Evolutionary conservation across 1,140 invertebrate genomes (phyloP).

Genomic region (Drosophila cardini): DNA sequence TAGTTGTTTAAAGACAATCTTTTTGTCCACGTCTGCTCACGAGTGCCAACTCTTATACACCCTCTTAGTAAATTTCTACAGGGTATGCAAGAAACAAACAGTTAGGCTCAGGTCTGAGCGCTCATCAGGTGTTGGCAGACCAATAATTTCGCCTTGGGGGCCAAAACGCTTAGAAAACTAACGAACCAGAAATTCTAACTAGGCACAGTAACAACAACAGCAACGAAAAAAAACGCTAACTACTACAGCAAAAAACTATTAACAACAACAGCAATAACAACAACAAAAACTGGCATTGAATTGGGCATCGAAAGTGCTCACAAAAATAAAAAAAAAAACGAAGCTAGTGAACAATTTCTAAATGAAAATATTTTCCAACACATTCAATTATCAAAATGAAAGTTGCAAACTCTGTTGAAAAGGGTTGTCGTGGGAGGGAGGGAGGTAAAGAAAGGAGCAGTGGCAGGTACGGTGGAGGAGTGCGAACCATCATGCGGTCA

Average conservation of each 20-base stretch:
- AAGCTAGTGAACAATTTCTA: constrained; percentile 60
- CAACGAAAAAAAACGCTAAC: constrained; percentile 41
- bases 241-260: constrained; percentile 1
- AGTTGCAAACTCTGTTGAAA: constrained; percentile 37
- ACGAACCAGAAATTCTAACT: constrained; percentile 65
- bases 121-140: constrained; percentile 58
- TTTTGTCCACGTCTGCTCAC: too few species aligned
- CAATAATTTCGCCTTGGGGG: constrained; percentile 69
- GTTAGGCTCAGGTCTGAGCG: constrained; percentile 43
- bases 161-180: constrained; percentile 66
- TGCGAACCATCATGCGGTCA: constrained; percentile 33
- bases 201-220: constrained; percentile 33
- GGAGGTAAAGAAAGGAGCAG: not conserved
- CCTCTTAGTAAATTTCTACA: not conserved
- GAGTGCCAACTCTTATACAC: not conserved
- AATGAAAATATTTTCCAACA: constrained; percentile 64
- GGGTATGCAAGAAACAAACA: constrained; percentile 31
- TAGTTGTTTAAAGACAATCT: not conserved
- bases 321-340: constrained; percentile 13
- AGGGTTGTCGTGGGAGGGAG: not conserved
- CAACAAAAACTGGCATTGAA: constrained; percentile 41
- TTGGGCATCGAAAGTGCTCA: constrained; percentile 58
- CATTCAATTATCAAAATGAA: constrained; percentile 58
- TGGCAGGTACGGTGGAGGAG: not conserved
- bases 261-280: constrained; percentile 11